phyloP scores from a whole-genome alignment of 2,888 invertebrate species.

The Ochlodes sylvanus region DNA sequence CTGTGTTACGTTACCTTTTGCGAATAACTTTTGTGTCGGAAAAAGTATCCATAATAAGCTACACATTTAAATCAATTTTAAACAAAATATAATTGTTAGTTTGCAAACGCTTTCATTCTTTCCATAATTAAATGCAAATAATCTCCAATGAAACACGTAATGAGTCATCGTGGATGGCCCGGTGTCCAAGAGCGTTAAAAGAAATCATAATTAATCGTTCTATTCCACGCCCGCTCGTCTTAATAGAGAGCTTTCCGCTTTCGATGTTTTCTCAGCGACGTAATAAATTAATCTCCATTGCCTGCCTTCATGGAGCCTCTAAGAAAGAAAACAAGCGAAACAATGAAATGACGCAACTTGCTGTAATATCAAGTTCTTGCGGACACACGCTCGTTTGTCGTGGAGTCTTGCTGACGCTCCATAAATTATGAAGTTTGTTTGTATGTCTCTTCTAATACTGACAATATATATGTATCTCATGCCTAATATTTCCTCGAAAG shows the following conservation, averaged over 20 bases:
- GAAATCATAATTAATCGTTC: slow-evolving; percentile 83
- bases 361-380: slow-evolving; percentile 43
- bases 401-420: not conserved
- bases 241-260: slow-evolving; percentile 80
- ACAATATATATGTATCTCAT: not conserved
- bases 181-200: slow-evolving; percentile 71
- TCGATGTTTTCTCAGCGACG: slow-evolving; percentile 78
- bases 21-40: too few species aligned
- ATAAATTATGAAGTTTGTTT: slow-evolving; percentile 14
- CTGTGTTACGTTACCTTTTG: too few species aligned
- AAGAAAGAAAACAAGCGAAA: slow-evolving; percentile 60
- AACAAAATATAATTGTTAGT: not conserved
- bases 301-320: slow-evolving; percentile 54
- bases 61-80: not conserved
- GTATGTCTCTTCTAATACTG: not conserved
- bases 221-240: slow-evolving; percentile 71
- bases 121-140: slow-evolving; percentile 3
- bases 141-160: slow-evolving; percentile 52
- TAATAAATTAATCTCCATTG: slow-evolving; percentile 84
- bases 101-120: not conserved
- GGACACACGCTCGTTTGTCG: slow-evolving; percentile 20
- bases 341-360: slow-evolving; percentile 64
- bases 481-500: too few species aligned
- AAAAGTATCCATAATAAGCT: not conserved
- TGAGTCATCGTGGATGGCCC: slow-evolving; percentile 50